A percentile compares a stretch with the other conserved stretches of the same genome.
phyloP scores from a whole-genome alignment of 2,888 invertebrate genomes.

The Sarcophaga caerulescens region DNA sequence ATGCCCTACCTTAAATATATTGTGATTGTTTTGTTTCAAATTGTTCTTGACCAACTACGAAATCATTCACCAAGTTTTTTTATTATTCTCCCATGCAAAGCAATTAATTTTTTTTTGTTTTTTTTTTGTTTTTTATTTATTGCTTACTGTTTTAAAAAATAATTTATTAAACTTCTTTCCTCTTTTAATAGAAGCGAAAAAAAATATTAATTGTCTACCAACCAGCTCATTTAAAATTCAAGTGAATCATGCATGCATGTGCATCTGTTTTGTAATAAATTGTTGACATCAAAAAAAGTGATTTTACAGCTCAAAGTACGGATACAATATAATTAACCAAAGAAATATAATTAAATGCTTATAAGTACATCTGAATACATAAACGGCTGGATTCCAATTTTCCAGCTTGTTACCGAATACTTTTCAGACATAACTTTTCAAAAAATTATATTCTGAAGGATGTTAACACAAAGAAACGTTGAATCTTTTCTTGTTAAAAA shows the following conservation, averaged over 20 bases:
- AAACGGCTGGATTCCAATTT: too few species aligned
- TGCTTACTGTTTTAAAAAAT: not conserved
- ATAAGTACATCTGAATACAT: not conserved
- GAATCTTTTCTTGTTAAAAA: too few species aligned
- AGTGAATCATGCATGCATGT: slow-evolving; percentile 35
- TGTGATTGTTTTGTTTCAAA: not conserved
- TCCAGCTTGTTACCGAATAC: too few species aligned
- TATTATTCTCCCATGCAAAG: not conserved
- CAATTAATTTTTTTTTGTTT: not conserved
- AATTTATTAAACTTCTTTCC: slow-evolving; percentile 21
- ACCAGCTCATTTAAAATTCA: slow-evolving; percentile 20
- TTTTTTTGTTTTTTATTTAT: not conserved
- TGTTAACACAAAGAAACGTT: too few species aligned
- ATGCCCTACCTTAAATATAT: slow-evolving; percentile 44
- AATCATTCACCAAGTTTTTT: not conserved
- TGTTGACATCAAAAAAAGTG: slow-evolving; percentile 45
- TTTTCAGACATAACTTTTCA: too few species aligned
- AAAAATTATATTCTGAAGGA: too few species aligned
- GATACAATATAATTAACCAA: not conserved
- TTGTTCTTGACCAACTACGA: slow-evolving; percentile 44
- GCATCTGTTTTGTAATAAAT: slow-evolving; percentile 43
- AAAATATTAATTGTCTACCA: slow-evolving; percentile 18
- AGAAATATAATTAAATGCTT: not conserved
- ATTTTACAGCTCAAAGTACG: slow-evolving; percentile 5
- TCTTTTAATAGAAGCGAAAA: slow-evolving; percentile 6